phyloP scores from a whole-genome alignment of 2,888 invertebrate species.

The Tinea trinotella region DNA sequence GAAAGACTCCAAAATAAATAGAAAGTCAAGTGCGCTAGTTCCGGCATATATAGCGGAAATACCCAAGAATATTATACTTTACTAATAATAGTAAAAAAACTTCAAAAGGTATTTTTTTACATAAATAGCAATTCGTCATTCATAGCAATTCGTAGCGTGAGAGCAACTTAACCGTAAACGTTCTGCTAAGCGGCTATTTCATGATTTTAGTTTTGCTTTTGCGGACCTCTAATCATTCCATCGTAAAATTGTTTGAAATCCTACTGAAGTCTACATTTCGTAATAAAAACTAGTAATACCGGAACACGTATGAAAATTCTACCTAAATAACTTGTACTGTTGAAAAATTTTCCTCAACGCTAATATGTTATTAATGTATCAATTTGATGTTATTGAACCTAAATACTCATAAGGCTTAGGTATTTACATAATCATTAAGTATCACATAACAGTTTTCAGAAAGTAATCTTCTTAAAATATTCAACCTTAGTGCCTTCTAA shows the following conservation, averaged over 20 bases:
- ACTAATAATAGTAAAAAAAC: neutral
- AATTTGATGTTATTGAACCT: conserved; percentile 25
- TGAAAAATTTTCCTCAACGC: too few species aligned
- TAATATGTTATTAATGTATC: neutral
- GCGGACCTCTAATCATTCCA: conserved; percentile 1
- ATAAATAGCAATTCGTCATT: neutral
- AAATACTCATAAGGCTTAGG: conserved; percentile 38
- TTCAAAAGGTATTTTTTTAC: conserved; percentile 3
- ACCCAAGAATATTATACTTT: too few species aligned
- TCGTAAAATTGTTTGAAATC: conserved; percentile 8
- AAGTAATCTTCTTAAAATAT: conserved; percentile 21
- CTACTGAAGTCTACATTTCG: neutral
- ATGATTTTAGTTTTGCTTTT: conserved; percentile 1
- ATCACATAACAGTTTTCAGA: conserved; percentile 31
- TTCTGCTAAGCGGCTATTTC: conserved; percentile 25
- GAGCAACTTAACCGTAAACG: conserved; percentile 40
- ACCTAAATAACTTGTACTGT: too few species aligned
- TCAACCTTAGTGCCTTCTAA: conserved; percentile 25
- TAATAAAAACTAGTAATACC: neutral
- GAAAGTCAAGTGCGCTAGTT: too few species aligned
- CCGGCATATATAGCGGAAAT: too few species aligned
- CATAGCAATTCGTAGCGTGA: conserved; percentile 23
- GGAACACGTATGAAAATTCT: too few species aligned
- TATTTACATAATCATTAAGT: conserved; percentile 50
- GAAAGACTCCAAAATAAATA: too few species aligned